These are phyloP conservation scores for Candoia aspera DNA, from an alignment of 2,113 vertebrate species.

Conservation along the genomic window DNA sequence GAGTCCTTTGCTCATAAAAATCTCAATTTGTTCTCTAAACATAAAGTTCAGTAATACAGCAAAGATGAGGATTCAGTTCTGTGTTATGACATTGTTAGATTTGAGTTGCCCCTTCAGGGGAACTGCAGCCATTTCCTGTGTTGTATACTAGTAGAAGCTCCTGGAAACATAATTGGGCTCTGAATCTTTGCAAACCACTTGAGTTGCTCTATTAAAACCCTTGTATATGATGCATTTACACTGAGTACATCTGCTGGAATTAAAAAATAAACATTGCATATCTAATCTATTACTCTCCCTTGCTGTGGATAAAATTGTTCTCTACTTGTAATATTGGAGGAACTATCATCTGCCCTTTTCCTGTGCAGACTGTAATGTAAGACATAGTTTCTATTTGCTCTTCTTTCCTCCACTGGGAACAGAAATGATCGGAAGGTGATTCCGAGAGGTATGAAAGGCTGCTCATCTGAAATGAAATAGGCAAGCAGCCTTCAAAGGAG, in stretches of 20 bases:
- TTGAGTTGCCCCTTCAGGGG: background rate
- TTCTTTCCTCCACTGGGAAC: background rate
- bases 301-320: constrained; percentile 56
- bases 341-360: constrained; percentile 44
- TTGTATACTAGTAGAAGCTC: background rate
- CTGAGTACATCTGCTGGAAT: constrained; percentile 30
- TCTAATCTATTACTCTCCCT: constrained; percentile 52
- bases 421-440: background rate
- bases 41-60: background rate
- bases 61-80: constrained; percentile 13
- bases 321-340: constrained; percentile 49
- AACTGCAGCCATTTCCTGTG: background rate
- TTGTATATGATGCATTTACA: background rate
- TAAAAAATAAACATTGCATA: constrained; percentile 53
- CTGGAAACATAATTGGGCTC: constrained; percentile 41
- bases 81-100: constrained; percentile 29
- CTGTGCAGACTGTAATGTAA: background rate
- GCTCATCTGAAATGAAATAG: constrained; percentile 14
- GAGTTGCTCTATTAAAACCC: rapidly evolving
- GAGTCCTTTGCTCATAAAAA: constrained; percentile 8
- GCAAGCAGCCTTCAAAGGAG: background rate
- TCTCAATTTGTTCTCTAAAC: background rate
- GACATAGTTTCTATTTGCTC: background rate
- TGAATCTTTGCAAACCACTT: constrained; percentile 36
- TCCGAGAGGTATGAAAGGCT: constrained; percentile 3